These are phyloP conservation scores for Cyclopterus lumpus DNA, from an alignment of 2,797 vertebrate species.

Conservation along the genomic window DNA sequence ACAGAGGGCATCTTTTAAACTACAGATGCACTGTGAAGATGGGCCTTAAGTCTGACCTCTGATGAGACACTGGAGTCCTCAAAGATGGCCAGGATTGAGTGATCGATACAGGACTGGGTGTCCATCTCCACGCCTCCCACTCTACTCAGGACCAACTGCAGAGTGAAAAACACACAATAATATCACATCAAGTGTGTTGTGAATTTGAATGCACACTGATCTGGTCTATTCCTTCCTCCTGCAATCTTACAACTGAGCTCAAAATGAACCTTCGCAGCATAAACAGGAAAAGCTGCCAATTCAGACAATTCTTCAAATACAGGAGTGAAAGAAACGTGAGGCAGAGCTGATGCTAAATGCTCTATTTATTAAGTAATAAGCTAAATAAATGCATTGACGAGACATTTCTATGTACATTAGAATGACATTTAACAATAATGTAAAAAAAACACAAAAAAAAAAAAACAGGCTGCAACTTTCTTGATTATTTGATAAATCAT, in stretches of 20 bases:
- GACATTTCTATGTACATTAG: background rate
- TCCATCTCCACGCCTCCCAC: conserved; percentile 76
- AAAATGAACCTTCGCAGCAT: background rate
- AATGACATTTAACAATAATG: background rate
- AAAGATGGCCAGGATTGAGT: conserved; percentile 93
- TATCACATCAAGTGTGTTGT: background rate
- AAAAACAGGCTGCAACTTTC: background rate
- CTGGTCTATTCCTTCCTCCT: background rate
- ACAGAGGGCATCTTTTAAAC: background rate
- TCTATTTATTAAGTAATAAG: background rate
- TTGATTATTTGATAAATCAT: background rate
- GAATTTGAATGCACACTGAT: background rate
- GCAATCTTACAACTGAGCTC: background rate
- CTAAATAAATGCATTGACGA: background rate
- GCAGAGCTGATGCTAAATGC: background rate
- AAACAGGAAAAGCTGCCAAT: conserved; percentile 35
- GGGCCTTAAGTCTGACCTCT: conserved; percentile 83
- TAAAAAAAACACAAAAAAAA: background rate
- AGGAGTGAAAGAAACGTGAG: background rate
- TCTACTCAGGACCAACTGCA: conserved; percentile 75
- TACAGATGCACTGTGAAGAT: background rate
- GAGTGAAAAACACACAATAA: conserved; percentile 16
- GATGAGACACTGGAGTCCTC: conserved; percentile 84
- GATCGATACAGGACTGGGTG: conserved; percentile 88
- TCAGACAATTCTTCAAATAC: conserved; percentile 9